Percentiles rank a stretch among this genome's conserved stretches.
Evolutionary conservation across 2,888 invertebrate genomes (phyloP).

Genomic region (Lottia gigantea): DNA sequence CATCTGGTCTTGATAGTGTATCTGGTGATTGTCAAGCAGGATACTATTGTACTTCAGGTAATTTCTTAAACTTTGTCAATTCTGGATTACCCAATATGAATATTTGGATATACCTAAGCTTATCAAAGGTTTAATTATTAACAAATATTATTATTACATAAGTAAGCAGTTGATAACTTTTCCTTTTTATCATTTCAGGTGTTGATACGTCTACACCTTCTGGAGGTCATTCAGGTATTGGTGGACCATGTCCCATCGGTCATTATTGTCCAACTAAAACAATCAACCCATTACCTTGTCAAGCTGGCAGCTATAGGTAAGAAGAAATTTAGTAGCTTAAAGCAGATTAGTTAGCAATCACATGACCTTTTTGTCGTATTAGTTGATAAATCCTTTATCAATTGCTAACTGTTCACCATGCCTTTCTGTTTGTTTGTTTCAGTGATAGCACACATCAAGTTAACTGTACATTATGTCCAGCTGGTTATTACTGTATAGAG

Average conservation of each 20-base stretch:
- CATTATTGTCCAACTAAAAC: conserved; percentile 59
- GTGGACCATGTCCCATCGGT: conserved; percentile 59
- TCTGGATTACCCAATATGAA: background rate
- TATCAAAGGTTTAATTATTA: no score
- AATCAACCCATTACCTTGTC: conserved; percentile 50
- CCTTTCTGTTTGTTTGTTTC: conserved; percentile 23
- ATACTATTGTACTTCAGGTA: conserved; percentile 61
- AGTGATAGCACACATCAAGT: conserved; percentile 51
- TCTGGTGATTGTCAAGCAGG: conserved; percentile 58
- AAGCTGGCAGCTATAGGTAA: conserved; percentile 60
- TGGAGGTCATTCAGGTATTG: conserved; percentile 56
- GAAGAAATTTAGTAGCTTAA: background rate
- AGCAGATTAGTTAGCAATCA: no score
- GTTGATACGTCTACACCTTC: conserved; percentile 59
- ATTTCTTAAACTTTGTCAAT: conserved; percentile 15
- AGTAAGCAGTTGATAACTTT: no score
- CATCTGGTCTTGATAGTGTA: conserved; percentile 44
- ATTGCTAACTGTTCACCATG: no score
- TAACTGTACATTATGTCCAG: conserved; percentile 55
- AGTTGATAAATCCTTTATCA: no score
- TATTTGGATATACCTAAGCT: no score
- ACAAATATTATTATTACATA: background rate
- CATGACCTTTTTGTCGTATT: no score
- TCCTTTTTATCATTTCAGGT: conserved; percentile 42
- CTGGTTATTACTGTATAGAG: conserved; percentile 60